Evolutionary conservation across 2,888 invertebrate genomes (phyloP), one percentile per base, ranked within the genome.

Genomic region (Pandemis heparana): DNA sequence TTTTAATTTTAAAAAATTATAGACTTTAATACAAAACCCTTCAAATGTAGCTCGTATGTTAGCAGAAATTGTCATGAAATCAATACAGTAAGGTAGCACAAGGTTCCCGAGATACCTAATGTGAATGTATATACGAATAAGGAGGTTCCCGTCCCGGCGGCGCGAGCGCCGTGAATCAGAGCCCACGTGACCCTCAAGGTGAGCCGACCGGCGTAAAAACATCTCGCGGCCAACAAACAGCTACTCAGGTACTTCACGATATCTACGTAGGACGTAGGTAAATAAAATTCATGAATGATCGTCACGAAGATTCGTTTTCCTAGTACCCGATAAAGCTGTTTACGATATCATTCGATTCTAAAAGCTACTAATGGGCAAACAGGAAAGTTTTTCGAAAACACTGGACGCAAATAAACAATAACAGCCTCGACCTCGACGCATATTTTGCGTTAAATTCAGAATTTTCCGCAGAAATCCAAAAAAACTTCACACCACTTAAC

Each of bases 131-230:
- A 41, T 66, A 73, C 63, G 38, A 73, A 68, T 68, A 73, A 63
- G 72, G 72, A 63, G 62, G 67, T 62, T 60, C 74, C 75, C 66
- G 56, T 60, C 74, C 75, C 66, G 56, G 78, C 78, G 77, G 75
- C 79, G 80, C 77, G 73, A 74, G 76, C 77, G 79, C 76, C 68
- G 79, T 89, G 91, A 91, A 80, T 91, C 91, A 91, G 81, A 76
- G 68, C 68, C 78, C 71, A 89, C 89, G 89, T 89, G 90, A 90
- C 85, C 84, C 85, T 32, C 91, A 90, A 92, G 91, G 91, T 88
- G 82, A 89, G 83, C 79, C 82, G 81, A 38, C 60, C 56, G 32
- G 60, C 60, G n/a, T 43, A 39, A 62, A 62, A 39, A 62, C 39
- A 62, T 62, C 62, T 43, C 62, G 62, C 62, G 41, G 43, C 39